phyloP scores from a whole-genome alignment of 2,797 vertebrate species.

The Hephaestus fuliginosus region DNA sequence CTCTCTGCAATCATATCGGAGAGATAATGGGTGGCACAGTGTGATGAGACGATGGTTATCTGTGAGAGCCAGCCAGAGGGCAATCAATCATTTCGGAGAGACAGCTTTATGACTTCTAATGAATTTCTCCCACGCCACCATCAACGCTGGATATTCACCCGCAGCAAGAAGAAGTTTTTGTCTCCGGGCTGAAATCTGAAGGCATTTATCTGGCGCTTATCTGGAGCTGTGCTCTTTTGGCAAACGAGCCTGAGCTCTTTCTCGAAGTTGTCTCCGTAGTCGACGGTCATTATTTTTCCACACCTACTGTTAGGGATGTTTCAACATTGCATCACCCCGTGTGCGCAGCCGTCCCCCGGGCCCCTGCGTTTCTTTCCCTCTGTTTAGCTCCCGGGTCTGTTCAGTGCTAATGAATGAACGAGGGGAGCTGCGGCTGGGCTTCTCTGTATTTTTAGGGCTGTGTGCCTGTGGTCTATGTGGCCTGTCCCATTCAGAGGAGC shows the following conservation, averaged over 20 bases:
- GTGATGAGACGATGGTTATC: slow-evolving; percentile 73
- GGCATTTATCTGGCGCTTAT: slow-evolving; percentile 28
- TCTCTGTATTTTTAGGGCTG: slow-evolving; percentile 82
- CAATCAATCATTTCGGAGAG: slow-evolving; percentile 60
- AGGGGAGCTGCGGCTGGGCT: slow-evolving; percentile 68
- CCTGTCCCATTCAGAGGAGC: slow-evolving; percentile 80
- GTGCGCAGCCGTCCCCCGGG: slow-evolving; percentile 12
- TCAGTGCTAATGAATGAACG: slow-evolving; percentile 76
- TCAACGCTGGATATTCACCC: slow-evolving; percentile 48
- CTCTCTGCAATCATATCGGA: slow-evolving; percentile 41
- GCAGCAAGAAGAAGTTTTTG: slow-evolving; percentile 56
- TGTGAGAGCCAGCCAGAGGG: slow-evolving; percentile 51
- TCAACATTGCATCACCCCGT: slow-evolving; percentile 53
- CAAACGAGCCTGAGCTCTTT: background rate
- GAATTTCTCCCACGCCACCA: slow-evolving; percentile 80
- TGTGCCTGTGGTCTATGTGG: slow-evolving; percentile 82
- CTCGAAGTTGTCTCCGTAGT: slow-evolving; percentile 8
- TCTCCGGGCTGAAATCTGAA: slow-evolving; percentile 54
- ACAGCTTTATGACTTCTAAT: slow-evolving; percentile 78
- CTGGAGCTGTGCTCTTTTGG: slow-evolving; percentile 18
- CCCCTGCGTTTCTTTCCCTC: slow-evolving; percentile 1
- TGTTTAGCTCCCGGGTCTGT: slow-evolving; percentile 43
- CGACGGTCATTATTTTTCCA: slow-evolving; percentile 30
- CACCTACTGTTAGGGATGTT: slow-evolving; percentile 37
- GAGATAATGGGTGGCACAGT: slow-evolving; percentile 69